Percentiles rank a stretch among this genome's conserved stretches.
These are phyloP conservation scores for Apamea sordens DNA, from an alignment of 2,888 invertebrate genomes.

Conservation along the genomic window DNA sequence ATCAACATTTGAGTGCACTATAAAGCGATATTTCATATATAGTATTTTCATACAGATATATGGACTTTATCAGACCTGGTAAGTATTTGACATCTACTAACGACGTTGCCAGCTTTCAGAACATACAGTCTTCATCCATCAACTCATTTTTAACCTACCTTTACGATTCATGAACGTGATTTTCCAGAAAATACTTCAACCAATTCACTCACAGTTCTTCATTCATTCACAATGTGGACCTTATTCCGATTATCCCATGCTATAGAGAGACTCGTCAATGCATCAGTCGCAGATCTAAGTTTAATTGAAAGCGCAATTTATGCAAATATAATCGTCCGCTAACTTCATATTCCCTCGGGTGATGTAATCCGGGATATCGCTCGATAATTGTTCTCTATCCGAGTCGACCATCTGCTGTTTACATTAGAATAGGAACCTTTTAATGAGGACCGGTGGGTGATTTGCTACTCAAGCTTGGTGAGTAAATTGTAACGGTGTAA, in stretches of 20 bases:
- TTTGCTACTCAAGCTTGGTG: not conserved
- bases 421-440: constrained; percentile 52
- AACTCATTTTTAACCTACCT: no score
- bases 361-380: constrained; percentile 72
- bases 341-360: constrained; percentile 61
- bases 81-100: no score
- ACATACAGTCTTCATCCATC: no score
- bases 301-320: constrained; percentile 74
- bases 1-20: no score
- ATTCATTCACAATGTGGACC: not conserved
- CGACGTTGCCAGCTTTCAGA: no score
- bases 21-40: no score
- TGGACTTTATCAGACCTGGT: no score
- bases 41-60: no score
- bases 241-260: constrained; percentile 25
- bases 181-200: not conserved
- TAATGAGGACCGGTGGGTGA: constrained; percentile 5
- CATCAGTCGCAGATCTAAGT: constrained; percentile 64
- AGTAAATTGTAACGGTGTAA: not conserved
- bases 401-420: constrained; percentile 62
- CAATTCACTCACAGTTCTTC: constrained; percentile 1
- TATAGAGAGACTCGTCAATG: constrained; percentile 34
- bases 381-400: constrained; percentile 71
- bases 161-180: no score
- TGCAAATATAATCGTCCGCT: constrained; percentile 70